Evolutionary conservation across 2,797 vertebrate species (phyloP).

Genomic region (Oryzias dopingdopingensis): DNA sequence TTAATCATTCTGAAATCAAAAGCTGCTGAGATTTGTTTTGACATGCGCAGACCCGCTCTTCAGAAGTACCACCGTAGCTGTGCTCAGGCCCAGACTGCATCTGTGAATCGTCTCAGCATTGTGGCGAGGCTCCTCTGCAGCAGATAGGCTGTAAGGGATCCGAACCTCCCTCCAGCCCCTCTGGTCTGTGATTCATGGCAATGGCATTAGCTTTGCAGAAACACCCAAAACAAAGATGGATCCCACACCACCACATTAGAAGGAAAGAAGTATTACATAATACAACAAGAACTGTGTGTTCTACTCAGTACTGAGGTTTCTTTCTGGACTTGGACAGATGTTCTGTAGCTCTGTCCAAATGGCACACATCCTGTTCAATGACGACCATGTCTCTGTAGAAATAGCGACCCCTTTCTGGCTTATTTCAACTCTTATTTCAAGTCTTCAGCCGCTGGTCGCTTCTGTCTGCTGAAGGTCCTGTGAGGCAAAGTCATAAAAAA

Average conservation of each 20-base stretch:
- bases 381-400: conserved; percentile 71
- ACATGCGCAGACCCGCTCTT: conserved; percentile 12
- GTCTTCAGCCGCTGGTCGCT: conserved; percentile 55
- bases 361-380: conserved; percentile 66
- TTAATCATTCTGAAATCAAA: neutral
- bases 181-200: conserved; percentile 66
- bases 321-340: conserved; percentile 69
- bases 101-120: conserved; percentile 69
- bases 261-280: conserved; percentile 13
- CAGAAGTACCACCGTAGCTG: conserved; percentile 22
- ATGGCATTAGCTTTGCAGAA: conserved; percentile 76
- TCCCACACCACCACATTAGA: conserved; percentile 40
- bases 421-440: conserved; percentile 50
- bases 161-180: conserved; percentile 63
- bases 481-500: conserved; percentile 14
- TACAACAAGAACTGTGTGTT: conserved; percentile 9
- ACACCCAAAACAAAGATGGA: conserved; percentile 49
- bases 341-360: conserved; percentile 54
- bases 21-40: neutral
- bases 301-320: neutral
- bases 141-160: conserved; percentile 65
- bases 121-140: conserved; percentile 62
- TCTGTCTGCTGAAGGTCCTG: conserved; percentile 73
- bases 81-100: conserved; percentile 6
- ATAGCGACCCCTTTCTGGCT: conserved; percentile 59